Base-by-base conservation (phyloP, 2,888 invertebrate species). In the Andricus quercusramuli region DNA sequence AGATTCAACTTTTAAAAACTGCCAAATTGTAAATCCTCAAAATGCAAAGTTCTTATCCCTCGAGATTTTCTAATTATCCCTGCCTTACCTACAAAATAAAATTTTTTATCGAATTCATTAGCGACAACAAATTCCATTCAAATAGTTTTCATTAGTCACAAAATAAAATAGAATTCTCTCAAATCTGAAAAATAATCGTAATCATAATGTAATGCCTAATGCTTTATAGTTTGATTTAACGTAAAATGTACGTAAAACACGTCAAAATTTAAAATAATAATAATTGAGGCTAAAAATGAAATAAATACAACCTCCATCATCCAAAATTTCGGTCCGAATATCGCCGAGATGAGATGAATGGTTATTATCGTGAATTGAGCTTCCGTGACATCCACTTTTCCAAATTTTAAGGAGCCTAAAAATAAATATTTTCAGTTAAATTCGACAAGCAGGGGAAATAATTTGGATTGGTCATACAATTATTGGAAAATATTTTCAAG, bases 371-470 rank as follows among this genome's bases (percentile, higher is more conserved):
- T 96, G 93, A 98, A 96, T 93, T 99, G 99, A 9, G 99, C 99
- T 94, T 99, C 99, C 0, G 99, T 99, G 47, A 99, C 99, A 94
- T 99, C 99, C 87, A 99, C 94, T 93, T 95, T 96, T 77, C 98
- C 98, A 94, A 98, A 97, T 88, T 96, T 95, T 87, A 98, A 94
- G 41, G 97, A 98, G 70, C 98, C 95, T 94, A 85, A 66, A 84
- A 79, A 47, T 6, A 47, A 25, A 29, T 22, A 64, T 5, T 64
- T 5, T 64, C 17, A 64, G 13, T 64, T 64, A 64, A 64, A 29
- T 64, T 64, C 13, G 6, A 20, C 41, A 67, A 67, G 22, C 4
- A 44, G 15, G n/a, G 3, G 25, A 67, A 56, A n/a, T 56, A 3
- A 9, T 2, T n/a, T n/a, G 15, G 15, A 44, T 15, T 15, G 15